These are phyloP conservation scores for Sminthurinus aureus DNA, from an alignment of 2,888 invertebrate species.

Conservation along the genomic window DNA sequence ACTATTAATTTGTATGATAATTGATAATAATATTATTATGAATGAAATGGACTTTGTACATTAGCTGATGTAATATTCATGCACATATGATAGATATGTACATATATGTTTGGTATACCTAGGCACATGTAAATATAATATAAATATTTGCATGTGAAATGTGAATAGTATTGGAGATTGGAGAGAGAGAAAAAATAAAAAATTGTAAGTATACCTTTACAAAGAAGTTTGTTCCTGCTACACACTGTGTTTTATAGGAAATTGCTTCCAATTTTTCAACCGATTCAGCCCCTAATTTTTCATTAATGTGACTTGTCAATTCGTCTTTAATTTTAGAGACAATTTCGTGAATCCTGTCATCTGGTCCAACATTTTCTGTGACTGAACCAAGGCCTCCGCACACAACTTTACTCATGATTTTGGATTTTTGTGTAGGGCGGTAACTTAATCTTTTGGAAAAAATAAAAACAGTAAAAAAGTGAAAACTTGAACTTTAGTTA, in stretches of 20 bases:
- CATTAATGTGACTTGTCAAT: constrained; percentile 59
- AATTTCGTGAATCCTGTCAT: constrained; percentile 49
- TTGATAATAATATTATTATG: too few species aligned
- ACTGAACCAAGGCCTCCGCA: constrained; percentile 55
- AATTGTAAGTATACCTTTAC: constrained; percentile 61
- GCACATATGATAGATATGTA: too few species aligned
- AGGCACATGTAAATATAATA: too few species aligned
- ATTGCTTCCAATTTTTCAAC: constrained; percentile 57
- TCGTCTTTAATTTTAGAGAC: constrained; percentile 57
- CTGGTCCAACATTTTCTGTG: constrained; percentile 48
- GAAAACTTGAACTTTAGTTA: not conserved
- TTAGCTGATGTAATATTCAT: too few species aligned
- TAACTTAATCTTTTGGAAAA: not conserved
- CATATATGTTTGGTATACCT: too few species aligned
- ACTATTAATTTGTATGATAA: too few species aligned
- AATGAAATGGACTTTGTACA: too few species aligned
- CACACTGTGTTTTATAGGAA: constrained; percentile 62
- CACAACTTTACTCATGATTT: not conserved
- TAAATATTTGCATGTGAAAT: too few species aligned
- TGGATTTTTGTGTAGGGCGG: not conserved
- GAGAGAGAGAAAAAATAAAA: not conserved
- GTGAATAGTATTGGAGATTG: too few species aligned
- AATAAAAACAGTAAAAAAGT: not conserved
- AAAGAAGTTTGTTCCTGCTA: constrained; percentile 64
- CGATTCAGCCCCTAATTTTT: constrained; percentile 36